phyloP scores from a whole-genome alignment of 1,140 invertebrate genomes.

The Thrips palmi region DNA sequence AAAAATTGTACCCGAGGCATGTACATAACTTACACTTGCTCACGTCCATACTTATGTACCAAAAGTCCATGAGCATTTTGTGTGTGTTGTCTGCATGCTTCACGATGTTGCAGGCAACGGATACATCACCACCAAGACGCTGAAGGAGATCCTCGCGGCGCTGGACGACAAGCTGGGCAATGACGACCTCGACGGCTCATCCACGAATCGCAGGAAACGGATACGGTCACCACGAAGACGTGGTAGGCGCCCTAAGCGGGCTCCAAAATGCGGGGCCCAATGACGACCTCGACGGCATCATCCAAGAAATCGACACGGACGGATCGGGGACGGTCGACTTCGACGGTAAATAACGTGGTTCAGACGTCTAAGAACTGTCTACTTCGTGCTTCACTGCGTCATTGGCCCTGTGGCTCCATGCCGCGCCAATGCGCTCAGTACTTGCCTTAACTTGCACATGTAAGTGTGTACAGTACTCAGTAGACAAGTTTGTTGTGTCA shows the following conservation, averaged over 20 bases:
- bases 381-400: not conserved
- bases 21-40: too few relatives aligned
- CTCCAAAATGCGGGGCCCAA: too few relatives aligned
- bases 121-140: slow-evolving; percentile 78
- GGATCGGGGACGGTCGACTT: slow-evolving; percentile 82
- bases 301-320: slow-evolving; percentile 85
- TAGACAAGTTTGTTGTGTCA: too few relatives aligned
- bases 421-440: too few relatives aligned
- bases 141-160: slow-evolving; percentile 78
- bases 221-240: slow-evolving; percentile 82
- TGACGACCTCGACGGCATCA: slow-evolving; percentile 73
- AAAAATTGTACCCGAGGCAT: too few relatives aligned
- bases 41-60: slow-evolving; percentile 4
- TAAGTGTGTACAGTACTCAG: not conserved
- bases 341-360: slow-evolving; percentile 37
- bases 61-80: not conserved
- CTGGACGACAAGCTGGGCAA: slow-evolving; percentile 77
- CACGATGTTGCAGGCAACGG: slow-evolving; percentile 73
- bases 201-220: slow-evolving; percentile 84
- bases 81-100: not conserved
- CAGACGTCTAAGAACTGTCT: not conserved
- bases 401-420: too few relatives aligned
- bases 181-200: slow-evolving; percentile 71
- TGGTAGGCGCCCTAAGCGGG: too few relatives aligned
- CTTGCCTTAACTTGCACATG: not conserved